Evolutionary conservation across 2,797 vertebrate genomes (phyloP).

Genomic region (Hydrocynus forskahlii): DNA sequence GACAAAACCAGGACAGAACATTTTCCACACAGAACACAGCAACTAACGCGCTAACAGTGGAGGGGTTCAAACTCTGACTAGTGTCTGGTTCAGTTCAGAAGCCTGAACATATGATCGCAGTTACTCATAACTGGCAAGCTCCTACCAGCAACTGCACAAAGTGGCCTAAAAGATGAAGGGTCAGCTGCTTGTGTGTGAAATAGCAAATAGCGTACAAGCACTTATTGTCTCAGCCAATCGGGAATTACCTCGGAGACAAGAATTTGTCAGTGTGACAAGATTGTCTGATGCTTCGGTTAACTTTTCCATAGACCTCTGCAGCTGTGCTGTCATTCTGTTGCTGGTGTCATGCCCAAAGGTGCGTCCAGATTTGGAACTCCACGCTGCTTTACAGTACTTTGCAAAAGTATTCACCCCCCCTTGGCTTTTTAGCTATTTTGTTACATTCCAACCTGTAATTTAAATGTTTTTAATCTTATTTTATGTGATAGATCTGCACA

Average conservation of each 20-base stretch:
- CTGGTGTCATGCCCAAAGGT: too few species aligned
- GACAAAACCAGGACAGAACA: slow-evolving; percentile 28
- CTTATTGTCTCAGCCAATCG: background rate
- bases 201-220: background rate
- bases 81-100: slow-evolving; percentile 29
- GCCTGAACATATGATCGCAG: slow-evolving; percentile 9
- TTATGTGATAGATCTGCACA: too few species aligned
- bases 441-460: too few species aligned
- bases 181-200: background rate
- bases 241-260: background rate
- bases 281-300: background rate
- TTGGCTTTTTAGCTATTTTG: too few species aligned
- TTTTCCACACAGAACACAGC: slow-evolving; percentile 32
- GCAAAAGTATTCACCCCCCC: too few species aligned
- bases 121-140: background rate
- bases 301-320: too few species aligned
- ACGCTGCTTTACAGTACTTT: too few species aligned
- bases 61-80: slow-evolving; percentile 13
- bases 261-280: background rate
- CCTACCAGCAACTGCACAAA: background rate
- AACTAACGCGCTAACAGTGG: slow-evolving; percentile 9
- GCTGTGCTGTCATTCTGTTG: background rate
- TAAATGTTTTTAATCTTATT: too few species aligned
- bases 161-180: background rate
- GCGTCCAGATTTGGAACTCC: too few species aligned